Base-by-base conservation (phyloP, 2,113 vertebrate species). In the Semnornis frantzii region DNA sequence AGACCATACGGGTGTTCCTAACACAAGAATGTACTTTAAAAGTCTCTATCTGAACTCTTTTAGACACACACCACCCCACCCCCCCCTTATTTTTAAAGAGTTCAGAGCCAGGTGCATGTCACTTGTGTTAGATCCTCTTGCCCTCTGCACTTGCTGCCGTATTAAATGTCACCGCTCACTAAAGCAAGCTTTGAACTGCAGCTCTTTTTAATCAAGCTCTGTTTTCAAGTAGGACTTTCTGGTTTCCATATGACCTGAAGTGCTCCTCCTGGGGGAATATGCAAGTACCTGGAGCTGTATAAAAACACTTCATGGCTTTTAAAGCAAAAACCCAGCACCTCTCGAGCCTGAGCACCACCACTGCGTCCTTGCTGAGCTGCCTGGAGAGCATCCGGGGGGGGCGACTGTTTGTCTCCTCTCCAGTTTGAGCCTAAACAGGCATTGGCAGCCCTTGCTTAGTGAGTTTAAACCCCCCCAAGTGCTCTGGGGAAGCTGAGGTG, bases 191-290 rank as follows among this genome's bases (percentile, higher is more conserved):
- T 93, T 94, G 91, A 94, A 95, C 87, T 95, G 86, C 89, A 59
- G 87, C 87, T 94, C 91, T 91, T 89, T 77, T 63, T 90, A 96
- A 96, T 97, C 89, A 96, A 95, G 96, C 93, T 90, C 85, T 59
- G 33, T 90, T 96, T 92, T 96, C 94, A 95, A 96, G 93, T 94
- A 88, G 82, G 89, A 79, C 93, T 93, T 95, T 90, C 80, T 93
- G 62, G 83, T 93, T 95, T 95, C 95, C 85, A 58, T 93, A 60
- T 46, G 94, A 92, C 88, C 76, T 89, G 90, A 97, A 95, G 92
- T 94, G 93, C 74, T 97, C 89, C 94, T 97, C 78, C 84, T 69
- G 82, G 57, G 94, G 64, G 84, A 97, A 75, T 83, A 63, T 50
- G 91, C 79, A 92, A 85, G 94, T 96, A 86, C 85, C 92, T 85